phyloP scores from a whole-genome alignment of 2,888 invertebrate genomes.

The Hydropsyche betteni region DNA sequence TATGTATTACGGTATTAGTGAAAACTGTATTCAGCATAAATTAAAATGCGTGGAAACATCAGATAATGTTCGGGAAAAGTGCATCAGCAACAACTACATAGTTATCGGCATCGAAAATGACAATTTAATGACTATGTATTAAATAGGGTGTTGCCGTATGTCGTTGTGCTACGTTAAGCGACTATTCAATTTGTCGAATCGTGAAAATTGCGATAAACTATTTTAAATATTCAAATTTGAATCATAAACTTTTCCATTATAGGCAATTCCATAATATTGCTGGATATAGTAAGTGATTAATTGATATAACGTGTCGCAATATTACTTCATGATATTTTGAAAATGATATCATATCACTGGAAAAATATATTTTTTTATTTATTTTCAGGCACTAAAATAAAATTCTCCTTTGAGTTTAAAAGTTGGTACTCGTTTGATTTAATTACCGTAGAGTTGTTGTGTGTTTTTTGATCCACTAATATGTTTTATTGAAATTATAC shows the following conservation, averaged over 20 bases:
- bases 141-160: background rate
- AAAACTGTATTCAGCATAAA: background rate
- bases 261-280: background rate
- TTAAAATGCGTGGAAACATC: conserved; percentile 2
- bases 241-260: background rate
- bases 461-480: background rate
- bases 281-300: background rate
- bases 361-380: background rate
- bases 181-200: background rate
- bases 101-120: conserved; percentile 1
- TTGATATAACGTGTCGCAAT: background rate
- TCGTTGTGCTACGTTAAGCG: background rate
- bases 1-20: too few species aligned
- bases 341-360: background rate
- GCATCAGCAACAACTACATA: background rate
- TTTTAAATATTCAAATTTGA: background rate
- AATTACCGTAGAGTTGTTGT: conserved; percentile 12
- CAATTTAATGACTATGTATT: conserved; percentile 11
- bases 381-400: conserved; percentile 41
- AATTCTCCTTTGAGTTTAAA: conserved; percentile 33
- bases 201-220: background rate
- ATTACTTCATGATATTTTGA: background rate
- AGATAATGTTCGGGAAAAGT: too few species aligned
- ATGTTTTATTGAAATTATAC: too few species aligned
- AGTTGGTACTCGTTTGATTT: conserved; percentile 38